phyloP scores from a whole-genome alignment of 2,888 invertebrate species.

The Kuschelorhynchus macadamiae region DNA sequence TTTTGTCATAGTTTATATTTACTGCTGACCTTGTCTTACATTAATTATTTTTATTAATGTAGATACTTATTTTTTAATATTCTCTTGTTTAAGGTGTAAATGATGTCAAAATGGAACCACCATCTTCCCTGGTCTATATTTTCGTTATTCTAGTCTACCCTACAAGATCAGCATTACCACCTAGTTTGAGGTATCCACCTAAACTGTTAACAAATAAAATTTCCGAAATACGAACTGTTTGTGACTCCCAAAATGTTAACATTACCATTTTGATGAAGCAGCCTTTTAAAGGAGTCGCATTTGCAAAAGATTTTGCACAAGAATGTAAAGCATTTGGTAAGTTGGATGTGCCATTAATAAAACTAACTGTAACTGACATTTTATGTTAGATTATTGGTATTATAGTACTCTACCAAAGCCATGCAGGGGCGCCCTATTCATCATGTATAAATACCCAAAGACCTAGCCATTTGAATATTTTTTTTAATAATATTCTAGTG shows the following conservation, averaged over 20 bases:
- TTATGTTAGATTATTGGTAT: too few species aligned
- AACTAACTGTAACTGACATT: too few species aligned
- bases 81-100: constrained; percentile 45
- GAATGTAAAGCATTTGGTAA: constrained; percentile 78
- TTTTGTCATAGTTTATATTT: too few species aligned
- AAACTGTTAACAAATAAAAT: constrained; percentile 71
- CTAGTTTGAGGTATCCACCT: constrained; percentile 58
- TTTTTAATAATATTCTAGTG: too few species aligned
- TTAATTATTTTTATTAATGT: too few species aligned
- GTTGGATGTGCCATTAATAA: constrained; percentile 28
- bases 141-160: constrained; percentile 39
- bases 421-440: too few species aligned
- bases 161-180: constrained; percentile 56
- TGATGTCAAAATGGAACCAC: constrained; percentile 50
- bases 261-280: constrained; percentile 75
- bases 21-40: too few species aligned
- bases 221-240: constrained; percentile 73
- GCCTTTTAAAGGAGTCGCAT: constrained; percentile 80
- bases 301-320: constrained; percentile 82
- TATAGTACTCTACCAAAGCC: too few species aligned
- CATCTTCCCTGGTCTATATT: constrained; percentile 37
- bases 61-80: too few species aligned
- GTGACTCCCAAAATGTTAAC: constrained; percentile 76
- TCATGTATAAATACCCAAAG: too few species aligned
- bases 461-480: too few species aligned